Base-by-base conservation (phyloP, 2,113 vertebrate species). In the Oreochromis niloticus region DNA sequence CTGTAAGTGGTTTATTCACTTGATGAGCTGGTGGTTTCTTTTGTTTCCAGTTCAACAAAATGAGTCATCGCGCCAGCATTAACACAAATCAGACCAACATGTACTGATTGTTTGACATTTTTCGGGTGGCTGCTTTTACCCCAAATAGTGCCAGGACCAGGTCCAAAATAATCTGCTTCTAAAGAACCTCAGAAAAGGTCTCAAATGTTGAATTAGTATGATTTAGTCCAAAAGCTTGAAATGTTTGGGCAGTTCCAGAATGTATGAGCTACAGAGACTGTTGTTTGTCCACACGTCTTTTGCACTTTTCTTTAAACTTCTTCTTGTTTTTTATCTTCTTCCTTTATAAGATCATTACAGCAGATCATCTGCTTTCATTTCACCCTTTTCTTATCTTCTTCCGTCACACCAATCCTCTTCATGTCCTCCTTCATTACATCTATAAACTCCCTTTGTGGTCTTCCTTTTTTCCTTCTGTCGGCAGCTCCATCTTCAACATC, bases 381-480 rank as follows among this genome's bases (percentile, higher is more conserved):
- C 13, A 59, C 24, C 56, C 7, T 59, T 30, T 59, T 30, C 56
- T 41, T 68, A 68, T 41, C 63, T 41, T 68, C n/a, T 68, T 68
- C 36, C 41, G 36, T 68, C 36, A 68, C 11, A 14, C n/a, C 63
- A 66, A 66, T 39, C 32, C 61, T 39, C 32, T 5, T n/a, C 61
- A 41, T 41, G 4, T 0, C 36, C 36, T 68, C 63, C 36, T 6
- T 41, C 11, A 22, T 68, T 68, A 68, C 39, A 14, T 68, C 36
- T 22, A 1, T 68, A 68, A 0, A 13, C 6, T 34, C 34, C 34
- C 11, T 68, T 41, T 68, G 1, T 68, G 36, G 34, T 0, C 36
- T 68, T 41, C 11, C 63, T 41, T 68, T 68, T 68, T 22, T 68
- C 1, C 63, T 5, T 22, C 63, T 4, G 11, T 41, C 0, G 11